Percentiles rank a stretch among this genome's conserved stretches.
phyloP scores from a whole-genome alignment of 2,888 invertebrate genomes.

The Leptura quadrifasciata region DNA sequence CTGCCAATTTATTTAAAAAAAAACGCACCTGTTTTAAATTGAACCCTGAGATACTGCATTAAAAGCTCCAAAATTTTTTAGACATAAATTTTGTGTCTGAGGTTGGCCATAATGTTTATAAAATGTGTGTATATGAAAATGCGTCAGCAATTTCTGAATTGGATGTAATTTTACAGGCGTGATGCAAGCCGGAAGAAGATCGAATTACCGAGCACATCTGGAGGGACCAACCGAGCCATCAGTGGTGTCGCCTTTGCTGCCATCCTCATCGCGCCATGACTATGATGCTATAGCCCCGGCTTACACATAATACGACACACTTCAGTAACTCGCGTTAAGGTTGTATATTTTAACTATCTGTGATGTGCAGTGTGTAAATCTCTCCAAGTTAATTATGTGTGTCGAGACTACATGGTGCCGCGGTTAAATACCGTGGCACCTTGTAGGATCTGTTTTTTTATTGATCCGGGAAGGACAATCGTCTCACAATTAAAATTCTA shows the following conservation, averaged over 20 bases:
- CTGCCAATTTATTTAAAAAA: no score
- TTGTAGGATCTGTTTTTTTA: neutral
- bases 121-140: neutral
- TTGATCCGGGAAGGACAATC: neutral
- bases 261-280: conserved; percentile 69
- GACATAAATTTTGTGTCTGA: no score
- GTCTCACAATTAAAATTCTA: neutral
- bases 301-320: conserved; percentile 40
- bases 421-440: neutral
- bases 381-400: neutral
- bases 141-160: neutral
- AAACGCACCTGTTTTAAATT: no score
- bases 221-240: conserved; percentile 61
- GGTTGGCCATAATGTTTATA: no score
- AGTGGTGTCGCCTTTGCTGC: conserved; percentile 69
- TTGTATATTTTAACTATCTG: conserved; percentile 29
- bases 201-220: conserved; percentile 51
- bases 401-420: neutral
- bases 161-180: conserved; percentile 72
- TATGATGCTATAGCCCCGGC: conserved; percentile 71
- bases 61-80: no score
- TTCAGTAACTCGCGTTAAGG: neutral
- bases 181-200: conserved; percentile 74
- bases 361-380: conserved; percentile 11
- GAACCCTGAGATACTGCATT: no score